phyloP scores from a whole-genome alignment of 2,888 invertebrate genomes.

The Nasonovia ribisnigri region DNA sequence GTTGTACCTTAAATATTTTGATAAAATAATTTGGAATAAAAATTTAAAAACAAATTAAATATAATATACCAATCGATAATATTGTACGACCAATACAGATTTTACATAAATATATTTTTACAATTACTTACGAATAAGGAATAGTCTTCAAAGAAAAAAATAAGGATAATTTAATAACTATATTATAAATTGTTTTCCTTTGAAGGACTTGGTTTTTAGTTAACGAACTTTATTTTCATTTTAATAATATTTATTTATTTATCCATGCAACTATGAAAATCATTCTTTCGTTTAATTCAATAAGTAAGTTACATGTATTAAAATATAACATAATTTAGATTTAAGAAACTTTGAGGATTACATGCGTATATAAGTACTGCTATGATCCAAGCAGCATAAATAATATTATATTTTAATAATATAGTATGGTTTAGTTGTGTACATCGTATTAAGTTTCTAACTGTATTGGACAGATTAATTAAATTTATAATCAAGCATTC shows the following conservation, averaged over 20 bases:
- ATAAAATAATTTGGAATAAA: background rate
- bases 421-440: background rate
- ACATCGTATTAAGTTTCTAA: background rate
- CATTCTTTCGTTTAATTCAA: background rate
- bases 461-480: constrained; percentile 38
- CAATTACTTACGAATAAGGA: background rate
- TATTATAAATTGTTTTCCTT: background rate
- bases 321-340: background rate
- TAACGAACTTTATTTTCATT: background rate
- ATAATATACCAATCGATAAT: background rate
- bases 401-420: background rate
- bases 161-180: background rate
- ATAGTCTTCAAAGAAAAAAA: background rate
- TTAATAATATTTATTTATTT: background rate
- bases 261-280: background rate
- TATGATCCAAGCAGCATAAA: background rate
- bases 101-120: background rate
- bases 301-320: background rate
- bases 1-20: background rate
- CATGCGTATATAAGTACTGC: background rate
- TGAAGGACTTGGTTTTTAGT: background rate
- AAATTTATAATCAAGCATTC: background rate
- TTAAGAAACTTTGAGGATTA: background rate
- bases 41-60: background rate
- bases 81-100: background rate